phyloP scores from a whole-genome alignment of 2,888 invertebrate genomes.

The Ectemnius lituratus region DNA sequence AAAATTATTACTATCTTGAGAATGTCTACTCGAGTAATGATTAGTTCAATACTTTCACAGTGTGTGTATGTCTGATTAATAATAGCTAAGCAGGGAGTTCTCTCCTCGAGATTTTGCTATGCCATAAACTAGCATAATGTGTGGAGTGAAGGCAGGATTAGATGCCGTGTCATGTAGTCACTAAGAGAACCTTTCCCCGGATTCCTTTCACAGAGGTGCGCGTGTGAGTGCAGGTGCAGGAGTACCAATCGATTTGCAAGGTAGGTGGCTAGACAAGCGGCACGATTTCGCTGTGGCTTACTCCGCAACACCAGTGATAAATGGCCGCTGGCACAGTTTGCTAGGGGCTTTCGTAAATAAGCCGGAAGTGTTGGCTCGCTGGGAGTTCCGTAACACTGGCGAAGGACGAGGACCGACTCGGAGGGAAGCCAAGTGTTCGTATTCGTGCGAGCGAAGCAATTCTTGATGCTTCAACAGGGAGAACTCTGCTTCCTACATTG shows the following conservation, averaged over 20 bases:
- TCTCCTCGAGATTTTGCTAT: too few species aligned
- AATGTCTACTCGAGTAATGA: too few species aligned
- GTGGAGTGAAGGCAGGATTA: too few species aligned
- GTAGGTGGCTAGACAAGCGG: slow-evolving; percentile 27
- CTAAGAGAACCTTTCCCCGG: slow-evolving; percentile 33
- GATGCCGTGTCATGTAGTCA: too few species aligned
- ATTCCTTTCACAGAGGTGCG: slow-evolving; percentile 37
- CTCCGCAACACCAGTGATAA: slow-evolving; percentile 28
- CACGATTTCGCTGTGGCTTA: slow-evolving; percentile 36
- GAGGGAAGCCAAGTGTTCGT: neutral
- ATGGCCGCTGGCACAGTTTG: slow-evolving; percentile 39
- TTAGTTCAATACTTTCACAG: too few species aligned
- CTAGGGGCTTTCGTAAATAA: slow-evolving; percentile 47
- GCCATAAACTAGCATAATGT: too few species aligned
- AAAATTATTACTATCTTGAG: too few species aligned
- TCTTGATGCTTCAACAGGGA: too few species aligned
- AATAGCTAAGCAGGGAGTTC: too few species aligned
- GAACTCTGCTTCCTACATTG: too few species aligned
- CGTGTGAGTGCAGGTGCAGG: slow-evolving; percentile 32
- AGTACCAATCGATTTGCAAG: slow-evolving; percentile 40
- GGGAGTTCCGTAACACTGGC: slow-evolving; percentile 29
- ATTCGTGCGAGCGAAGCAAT: too few species aligned
- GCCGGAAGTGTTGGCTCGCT: slow-evolving; percentile 49
- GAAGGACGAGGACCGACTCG: slow-evolving; percentile 22
- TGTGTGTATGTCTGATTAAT: too few species aligned